Conservation (phyloP, 2,888 invertebrate species). For the Sericinus montela region DNA sequence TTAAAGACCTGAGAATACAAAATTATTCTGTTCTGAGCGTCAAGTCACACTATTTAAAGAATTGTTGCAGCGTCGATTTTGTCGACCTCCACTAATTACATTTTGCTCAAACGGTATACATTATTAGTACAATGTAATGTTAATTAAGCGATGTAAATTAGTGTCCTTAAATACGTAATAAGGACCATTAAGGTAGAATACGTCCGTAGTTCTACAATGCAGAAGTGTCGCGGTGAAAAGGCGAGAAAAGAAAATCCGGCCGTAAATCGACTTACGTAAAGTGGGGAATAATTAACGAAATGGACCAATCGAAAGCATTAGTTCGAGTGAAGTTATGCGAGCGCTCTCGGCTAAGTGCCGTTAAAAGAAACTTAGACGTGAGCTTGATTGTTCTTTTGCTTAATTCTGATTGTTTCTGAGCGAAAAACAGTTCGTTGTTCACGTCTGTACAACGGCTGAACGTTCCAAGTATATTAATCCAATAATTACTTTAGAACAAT, state of each 20-base stretch:
- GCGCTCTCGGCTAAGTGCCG: conserved; percentile 66
- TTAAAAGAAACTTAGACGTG: conserved; percentile 77
- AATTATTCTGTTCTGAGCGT: too few species aligned
- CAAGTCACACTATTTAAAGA: too few species aligned
- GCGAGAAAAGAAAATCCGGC: conserved; percentile 49
- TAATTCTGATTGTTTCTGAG: conserved; percentile 75
- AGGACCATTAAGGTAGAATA: conserved; percentile 55
- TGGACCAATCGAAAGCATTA: conserved; percentile 77
- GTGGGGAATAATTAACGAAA: conserved; percentile 79
- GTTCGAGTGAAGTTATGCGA: conserved; percentile 71
- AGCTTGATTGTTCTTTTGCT: conserved; percentile 69
- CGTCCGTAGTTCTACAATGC: conserved; percentile 29
- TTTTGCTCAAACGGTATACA: conserved; percentile 22
- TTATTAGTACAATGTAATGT: conserved; percentile 39
- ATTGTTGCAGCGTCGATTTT: too few species aligned
- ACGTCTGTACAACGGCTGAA: conserved; percentile 58
- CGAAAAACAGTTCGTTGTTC: conserved; percentile 66
- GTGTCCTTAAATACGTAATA: conserved; percentile 51
- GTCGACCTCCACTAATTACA: too few species aligned
- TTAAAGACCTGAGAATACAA: too few species aligned
- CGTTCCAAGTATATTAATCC: conserved; percentile 71
- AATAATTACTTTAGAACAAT: conserved; percentile 77
- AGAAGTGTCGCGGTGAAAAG: conserved; percentile 49
- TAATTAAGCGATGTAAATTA: conserved; percentile 34
- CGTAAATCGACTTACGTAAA: conserved; percentile 78